Evolutionary conservation across 2,797 vertebrate species (phyloP).

Genomic region (Oreortyx pictus): DNA sequence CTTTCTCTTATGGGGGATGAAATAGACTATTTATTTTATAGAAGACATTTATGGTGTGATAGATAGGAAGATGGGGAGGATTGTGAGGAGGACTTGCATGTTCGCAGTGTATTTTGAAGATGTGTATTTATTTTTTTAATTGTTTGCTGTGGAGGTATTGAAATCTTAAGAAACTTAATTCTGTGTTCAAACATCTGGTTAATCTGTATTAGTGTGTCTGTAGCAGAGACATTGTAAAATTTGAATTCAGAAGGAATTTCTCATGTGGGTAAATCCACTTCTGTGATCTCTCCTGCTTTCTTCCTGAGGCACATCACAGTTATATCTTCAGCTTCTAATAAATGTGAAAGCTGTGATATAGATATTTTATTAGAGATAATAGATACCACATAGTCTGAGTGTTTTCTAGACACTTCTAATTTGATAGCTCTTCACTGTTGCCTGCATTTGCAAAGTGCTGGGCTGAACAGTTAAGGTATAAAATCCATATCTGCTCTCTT

Average conservation of each 20-base stretch:
- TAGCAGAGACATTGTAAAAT: not conserved
- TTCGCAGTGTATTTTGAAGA: not conserved
- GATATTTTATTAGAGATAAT: not conserved
- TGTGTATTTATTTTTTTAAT: not conserved
- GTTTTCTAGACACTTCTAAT: slow-evolving; percentile 1
- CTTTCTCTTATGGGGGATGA: not conserved
- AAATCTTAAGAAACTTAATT: not conserved
- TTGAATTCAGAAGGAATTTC: not conserved
- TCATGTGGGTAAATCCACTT: not conserved
- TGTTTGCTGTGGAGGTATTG: not conserved
- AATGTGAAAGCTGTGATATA: not conserved
- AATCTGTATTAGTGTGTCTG: not conserved
- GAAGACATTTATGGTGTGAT: not conserved
- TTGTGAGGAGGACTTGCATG: not conserved
- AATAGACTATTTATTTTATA: not conserved
- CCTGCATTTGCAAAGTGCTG: not conserved
- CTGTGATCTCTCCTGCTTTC: not conserved
- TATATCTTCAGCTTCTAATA: not conserved
- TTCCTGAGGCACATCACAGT: not conserved
- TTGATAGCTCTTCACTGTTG: not conserved
- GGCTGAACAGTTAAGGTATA: not conserved
- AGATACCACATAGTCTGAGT: not conserved
- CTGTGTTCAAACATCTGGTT: not conserved
- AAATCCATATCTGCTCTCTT: not conserved
- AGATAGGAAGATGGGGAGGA: not conserved